Evolutionary conservation across 2,888 invertebrate species (phyloP).

Genomic region (Drosophila colorata): DNA sequence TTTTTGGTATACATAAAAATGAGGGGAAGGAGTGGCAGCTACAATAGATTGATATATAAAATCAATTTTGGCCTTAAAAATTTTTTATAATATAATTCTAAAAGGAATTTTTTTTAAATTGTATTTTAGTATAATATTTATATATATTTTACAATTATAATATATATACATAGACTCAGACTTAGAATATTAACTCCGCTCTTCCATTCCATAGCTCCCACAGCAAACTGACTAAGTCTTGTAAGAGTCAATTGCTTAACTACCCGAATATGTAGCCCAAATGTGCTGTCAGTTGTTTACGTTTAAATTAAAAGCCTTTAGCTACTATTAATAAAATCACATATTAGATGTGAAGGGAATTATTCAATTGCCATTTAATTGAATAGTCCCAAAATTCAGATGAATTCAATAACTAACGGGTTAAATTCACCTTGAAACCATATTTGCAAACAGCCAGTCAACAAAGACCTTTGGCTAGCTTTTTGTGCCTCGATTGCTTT

Average conservation of each 20-base stretch:
- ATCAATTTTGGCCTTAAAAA: too few relatives aligned
- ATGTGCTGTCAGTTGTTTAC: constrained; percentile 1
- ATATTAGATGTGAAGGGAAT: not conserved
- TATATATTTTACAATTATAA: too few relatives aligned
- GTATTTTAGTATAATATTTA: too few relatives aligned
- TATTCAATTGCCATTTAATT: constrained; percentile 7
- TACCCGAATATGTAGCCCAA: not conserved
- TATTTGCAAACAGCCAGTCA: constrained; percentile 25
- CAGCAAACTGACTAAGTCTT: too few relatives aligned
- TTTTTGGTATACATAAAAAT: too few relatives aligned
- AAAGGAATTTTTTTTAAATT: too few relatives aligned
- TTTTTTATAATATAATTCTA: too few relatives aligned
- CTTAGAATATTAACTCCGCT: too few relatives aligned
- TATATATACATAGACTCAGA: too few relatives aligned
- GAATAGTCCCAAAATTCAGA: constrained; percentile 7
- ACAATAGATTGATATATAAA: too few relatives aligned
- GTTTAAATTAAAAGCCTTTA: not conserved
- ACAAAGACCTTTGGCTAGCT: constrained; percentile 22
- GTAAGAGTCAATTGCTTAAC: not conserved
- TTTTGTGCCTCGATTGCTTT: constrained; percentile 21
- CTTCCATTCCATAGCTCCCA: too few relatives aligned
- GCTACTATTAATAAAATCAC: not conserved
- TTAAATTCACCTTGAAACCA: constrained; percentile 42
- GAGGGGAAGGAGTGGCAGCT: too few relatives aligned
- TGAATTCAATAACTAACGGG: constrained; percentile 48